Percentiles rank a stretch among this genome's conserved stretches.
These are phyloP conservation scores for Sepiola atlantica DNA, from an alignment of 2,888 invertebrate genomes.

Conservation along the genomic window DNA sequence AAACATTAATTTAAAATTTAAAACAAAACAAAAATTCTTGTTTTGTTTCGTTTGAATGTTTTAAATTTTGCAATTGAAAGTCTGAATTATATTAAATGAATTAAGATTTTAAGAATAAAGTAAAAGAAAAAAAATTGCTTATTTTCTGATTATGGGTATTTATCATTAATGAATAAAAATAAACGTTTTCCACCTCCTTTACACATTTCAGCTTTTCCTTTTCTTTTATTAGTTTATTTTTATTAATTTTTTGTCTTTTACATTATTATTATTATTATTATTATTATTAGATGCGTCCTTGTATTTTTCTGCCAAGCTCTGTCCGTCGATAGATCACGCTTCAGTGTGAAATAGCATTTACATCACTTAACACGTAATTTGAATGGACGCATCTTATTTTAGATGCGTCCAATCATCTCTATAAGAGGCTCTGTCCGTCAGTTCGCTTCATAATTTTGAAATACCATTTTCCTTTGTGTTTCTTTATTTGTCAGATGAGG, in stretches of 20 bases:
- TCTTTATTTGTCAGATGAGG: too few relatives aligned
- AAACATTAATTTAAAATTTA: background rate
- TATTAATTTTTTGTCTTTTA: background rate
- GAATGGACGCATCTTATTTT: too few relatives aligned
- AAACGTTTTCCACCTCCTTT: background rate
- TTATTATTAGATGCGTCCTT: too few relatives aligned
- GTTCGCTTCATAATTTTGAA: too few relatives aligned
- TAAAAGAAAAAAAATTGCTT: background rate
- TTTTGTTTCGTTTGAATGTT: background rate
- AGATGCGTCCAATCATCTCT: too few relatives aligned
- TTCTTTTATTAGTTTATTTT: background rate
- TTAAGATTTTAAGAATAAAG: background rate
- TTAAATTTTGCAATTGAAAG: background rate
- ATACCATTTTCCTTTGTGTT: too few relatives aligned
- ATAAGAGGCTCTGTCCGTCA: too few relatives aligned
- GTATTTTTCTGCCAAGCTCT: too few relatives aligned
- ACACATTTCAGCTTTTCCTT: background rate
- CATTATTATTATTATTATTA: too few relatives aligned
- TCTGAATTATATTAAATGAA: background rate
- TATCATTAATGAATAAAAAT: background rate
- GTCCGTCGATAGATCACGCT: too few relatives aligned
- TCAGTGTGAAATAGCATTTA: too few relatives aligned
- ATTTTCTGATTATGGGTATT: background rate
- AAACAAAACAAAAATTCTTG: background rate
- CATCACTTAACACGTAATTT: too few relatives aligned